A percentile compares a stretch with the other conserved stretches of the same genome.
Evolutionary conservation across 2,888 invertebrate genomes (phyloP).

Genomic region (Morinoia aosen): DNA sequence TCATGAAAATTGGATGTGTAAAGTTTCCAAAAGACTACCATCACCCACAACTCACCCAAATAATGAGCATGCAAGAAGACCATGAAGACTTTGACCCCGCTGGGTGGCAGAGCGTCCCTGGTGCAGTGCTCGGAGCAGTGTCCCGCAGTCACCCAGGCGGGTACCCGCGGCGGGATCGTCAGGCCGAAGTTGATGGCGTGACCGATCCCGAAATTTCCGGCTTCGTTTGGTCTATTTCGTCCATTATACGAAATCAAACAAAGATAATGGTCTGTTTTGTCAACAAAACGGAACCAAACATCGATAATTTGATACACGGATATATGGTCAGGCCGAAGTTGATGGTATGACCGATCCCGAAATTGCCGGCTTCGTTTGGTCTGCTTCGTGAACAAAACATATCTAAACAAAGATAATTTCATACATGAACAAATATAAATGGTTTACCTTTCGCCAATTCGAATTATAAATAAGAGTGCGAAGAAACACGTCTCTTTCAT

Average conservation of each 20-base stretch:
- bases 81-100: constrained; percentile 86
- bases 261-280: neutral
- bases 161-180: constrained; percentile 58
- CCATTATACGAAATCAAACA: too few species aligned
- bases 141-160: constrained; percentile 56
- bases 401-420: neutral
- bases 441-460: too few species aligned
- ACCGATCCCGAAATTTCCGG: constrained; percentile 56
- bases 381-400: neutral
- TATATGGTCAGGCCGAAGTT: constrained; percentile 55
- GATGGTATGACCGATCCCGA: constrained; percentile 56
- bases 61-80: constrained; percentile 83
- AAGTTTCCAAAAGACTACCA: too few species aligned
- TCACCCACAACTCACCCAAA: constrained; percentile 75
- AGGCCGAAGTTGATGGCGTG: constrained; percentile 59
- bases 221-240: constrained; percentile 45
- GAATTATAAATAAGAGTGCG: too few species aligned
- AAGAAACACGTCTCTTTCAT: too few species aligned
- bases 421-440: too few species aligned
- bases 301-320: too few species aligned
- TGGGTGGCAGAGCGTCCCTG: constrained; percentile 81
- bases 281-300: neutral
- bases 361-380: constrained; percentile 53
- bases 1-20: too few species aligned
- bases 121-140: constrained; percentile 59